Base-by-base conservation (phyloP, 2,888 invertebrate species). In the Lutraria lutraria region DNA sequence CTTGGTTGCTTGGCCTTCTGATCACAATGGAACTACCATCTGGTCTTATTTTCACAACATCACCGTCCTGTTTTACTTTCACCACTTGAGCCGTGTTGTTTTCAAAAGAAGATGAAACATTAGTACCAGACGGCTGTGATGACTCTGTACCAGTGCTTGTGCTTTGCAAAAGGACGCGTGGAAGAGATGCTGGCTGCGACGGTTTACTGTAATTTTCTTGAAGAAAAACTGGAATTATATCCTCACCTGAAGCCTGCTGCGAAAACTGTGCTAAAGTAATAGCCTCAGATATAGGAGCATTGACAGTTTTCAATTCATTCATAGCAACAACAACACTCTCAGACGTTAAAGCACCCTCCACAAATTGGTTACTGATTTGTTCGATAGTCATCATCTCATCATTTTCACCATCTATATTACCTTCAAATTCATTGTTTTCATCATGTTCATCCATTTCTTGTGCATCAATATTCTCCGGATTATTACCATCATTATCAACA, bases 241-340 rank as follows among this genome's bases (percentile, higher is more conserved):
- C 84, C 0, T 86, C 84, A 29, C 60, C n/a, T 6, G 81, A 53
- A 53, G 56, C 88, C 43, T 91, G 91, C 16, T 91, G 89, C 10
- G 91, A 88, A 29, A 91, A 81, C 80, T 91, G 91, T 43, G 91
- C 91, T 8, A 91, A 85, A 10, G 91, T 91, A 10, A 91, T 91
- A 15, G 91, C 91, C 43, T 91, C 91, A 29, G 91, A 89, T 21
- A 91, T 83, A 3, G 89, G 91, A 56, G 79, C 79, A 56, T 83
- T 83, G 0, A 53, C 53, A 25, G 53, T 52, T 4, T 72, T 72
- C 16, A 72, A 31, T 72, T 31, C 72, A 72, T 72, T 72, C 72
- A 72, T 72, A 29, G 72, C 72, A 1, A 72, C 72, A 16, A 72
- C 29, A 31, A 72, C 72, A 31, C 13, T 72, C 31, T 72, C 72